Percentiles rank a stretch among this genome's conserved stretches.
These are phyloP conservation scores for Acanthacorydalis orientalis DNA, from an alignment of 2,888 invertebrate genomes.

Conservation along the genomic window DNA sequence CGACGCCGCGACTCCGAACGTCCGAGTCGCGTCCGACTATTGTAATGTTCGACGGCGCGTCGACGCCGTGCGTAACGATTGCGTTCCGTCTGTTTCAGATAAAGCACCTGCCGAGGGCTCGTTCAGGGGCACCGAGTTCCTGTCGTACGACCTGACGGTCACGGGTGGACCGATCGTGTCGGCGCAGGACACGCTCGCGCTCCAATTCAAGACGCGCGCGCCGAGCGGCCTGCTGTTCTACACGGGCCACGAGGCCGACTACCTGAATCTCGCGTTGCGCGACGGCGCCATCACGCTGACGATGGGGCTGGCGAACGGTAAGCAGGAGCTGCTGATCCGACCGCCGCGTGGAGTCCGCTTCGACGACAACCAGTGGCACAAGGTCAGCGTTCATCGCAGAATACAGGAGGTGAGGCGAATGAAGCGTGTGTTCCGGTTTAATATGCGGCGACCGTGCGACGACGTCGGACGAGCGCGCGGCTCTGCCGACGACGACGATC, in stretches of 20 bases:
- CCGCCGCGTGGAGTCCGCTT: conserved; percentile 68
- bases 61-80: no score
- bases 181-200: conserved; percentile 76
- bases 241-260: conserved; percentile 81
- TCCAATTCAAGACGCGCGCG: conserved; percentile 84
- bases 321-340: conserved; percentile 77
- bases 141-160: conserved; percentile 78
- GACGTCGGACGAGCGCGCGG: no score
- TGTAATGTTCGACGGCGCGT: no score
- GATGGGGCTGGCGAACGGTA: conserved; percentile 80
- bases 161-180: conserved; percentile 77
- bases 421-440: background rate
- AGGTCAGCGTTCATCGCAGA: conserved; percentile 72
- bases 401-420: conserved; percentile 64
- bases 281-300: conserved; percentile 79
- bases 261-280: conserved; percentile 71
- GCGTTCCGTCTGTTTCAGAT: conserved; percentile 48
- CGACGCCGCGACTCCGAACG: no score
- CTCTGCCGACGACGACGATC: no score
- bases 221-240: conserved; percentile 85
- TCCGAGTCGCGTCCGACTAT: no score
- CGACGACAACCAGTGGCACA: conserved; percentile 95
- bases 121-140: conserved; percentile 79
- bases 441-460: no score
- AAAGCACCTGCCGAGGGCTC: conserved; percentile 88